phyloP scores from a whole-genome alignment of 2,888 invertebrate species.

The Papilio demoleus region DNA sequence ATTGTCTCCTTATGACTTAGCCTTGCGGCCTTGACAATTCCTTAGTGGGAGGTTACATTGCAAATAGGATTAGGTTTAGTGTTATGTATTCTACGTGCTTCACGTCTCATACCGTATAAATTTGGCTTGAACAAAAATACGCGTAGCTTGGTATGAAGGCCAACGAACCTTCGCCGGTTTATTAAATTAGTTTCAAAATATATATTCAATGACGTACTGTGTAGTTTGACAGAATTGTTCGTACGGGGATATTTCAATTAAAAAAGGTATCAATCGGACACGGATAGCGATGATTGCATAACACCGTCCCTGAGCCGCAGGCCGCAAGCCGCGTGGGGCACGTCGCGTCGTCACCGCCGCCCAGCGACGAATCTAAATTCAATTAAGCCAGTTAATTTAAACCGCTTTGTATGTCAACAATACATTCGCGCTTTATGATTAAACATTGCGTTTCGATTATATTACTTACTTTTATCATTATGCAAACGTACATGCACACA shows the following conservation, averaged over 20 bases:
- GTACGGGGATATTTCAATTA: slow-evolving; percentile 1
- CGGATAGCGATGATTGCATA: slow-evolving; percentile 44
- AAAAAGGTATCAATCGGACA: slow-evolving; percentile 26
- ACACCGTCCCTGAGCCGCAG: slow-evolving; percentile 46
- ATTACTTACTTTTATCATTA: slow-evolving; percentile 24
- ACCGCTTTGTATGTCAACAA: slow-evolving; percentile 75
- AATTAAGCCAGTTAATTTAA: slow-evolving; percentile 84
- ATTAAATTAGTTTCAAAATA: no score
- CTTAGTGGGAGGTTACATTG: background rate
- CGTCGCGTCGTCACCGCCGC: slow-evolving; percentile 57
- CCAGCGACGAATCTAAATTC: slow-evolving; percentile 82
- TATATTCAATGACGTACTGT: no score
- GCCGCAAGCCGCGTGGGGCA: slow-evolving; percentile 40
- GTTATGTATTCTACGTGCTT: background rate
- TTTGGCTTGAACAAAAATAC: background rate
- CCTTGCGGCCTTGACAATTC: slow-evolving; percentile 9
- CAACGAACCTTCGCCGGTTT: background rate
- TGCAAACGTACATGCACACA: no score
- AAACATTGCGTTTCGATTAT: slow-evolving; percentile 56
- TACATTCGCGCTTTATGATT: slow-evolving; percentile 67
- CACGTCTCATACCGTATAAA: background rate
- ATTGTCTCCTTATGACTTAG: slow-evolving; percentile 50
- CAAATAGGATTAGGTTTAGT: slow-evolving; percentile 4
- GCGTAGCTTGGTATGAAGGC: background rate
- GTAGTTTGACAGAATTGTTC: background rate